These are phyloP conservation scores for Paramisgurnus dabryanus DNA, from an alignment of 2,113 vertebrate genomes.

Conservation along the genomic window DNA sequence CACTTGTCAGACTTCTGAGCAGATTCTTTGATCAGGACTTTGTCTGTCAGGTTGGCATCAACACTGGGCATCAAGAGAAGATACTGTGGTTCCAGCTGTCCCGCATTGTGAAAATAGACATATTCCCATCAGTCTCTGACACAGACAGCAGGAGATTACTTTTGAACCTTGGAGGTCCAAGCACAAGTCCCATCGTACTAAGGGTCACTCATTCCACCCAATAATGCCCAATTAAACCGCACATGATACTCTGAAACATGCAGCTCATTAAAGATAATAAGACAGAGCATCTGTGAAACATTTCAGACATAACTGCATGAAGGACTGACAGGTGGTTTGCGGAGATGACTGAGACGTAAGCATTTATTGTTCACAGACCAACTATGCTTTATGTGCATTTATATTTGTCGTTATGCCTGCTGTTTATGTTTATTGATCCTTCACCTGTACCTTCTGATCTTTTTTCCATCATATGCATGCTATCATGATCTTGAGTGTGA, in stretches of 20 bases:
- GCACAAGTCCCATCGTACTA: no score
- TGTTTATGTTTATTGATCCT: no score
- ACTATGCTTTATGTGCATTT: no score
- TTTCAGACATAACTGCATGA: constrained; percentile 7
- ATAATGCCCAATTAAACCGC: not conserved
- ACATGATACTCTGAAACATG: not conserved
- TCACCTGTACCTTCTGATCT: no score
- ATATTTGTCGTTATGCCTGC: no score
- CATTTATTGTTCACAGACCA: not conserved
- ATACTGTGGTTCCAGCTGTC: constrained; percentile 28
- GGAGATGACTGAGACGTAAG: not conserved
- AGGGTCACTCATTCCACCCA: not conserved
- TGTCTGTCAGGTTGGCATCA: not conserved
- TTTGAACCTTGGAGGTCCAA: no score
- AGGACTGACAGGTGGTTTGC: not conserved
- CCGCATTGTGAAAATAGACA: not conserved
- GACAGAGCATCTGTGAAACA: not conserved
- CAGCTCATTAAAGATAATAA: constrained; percentile 39
- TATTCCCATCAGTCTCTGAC: not conserved
- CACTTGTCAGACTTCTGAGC: constrained; percentile 13
- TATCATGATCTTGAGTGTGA: no score
- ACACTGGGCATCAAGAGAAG: constrained; percentile 22
- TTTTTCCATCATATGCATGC: no score
- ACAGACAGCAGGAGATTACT: not conserved
- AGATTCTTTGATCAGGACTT: constrained; percentile 17